Conservation (phyloP, 2,113 vertebrate genomes). For the Myodes glareolus region DNA sequence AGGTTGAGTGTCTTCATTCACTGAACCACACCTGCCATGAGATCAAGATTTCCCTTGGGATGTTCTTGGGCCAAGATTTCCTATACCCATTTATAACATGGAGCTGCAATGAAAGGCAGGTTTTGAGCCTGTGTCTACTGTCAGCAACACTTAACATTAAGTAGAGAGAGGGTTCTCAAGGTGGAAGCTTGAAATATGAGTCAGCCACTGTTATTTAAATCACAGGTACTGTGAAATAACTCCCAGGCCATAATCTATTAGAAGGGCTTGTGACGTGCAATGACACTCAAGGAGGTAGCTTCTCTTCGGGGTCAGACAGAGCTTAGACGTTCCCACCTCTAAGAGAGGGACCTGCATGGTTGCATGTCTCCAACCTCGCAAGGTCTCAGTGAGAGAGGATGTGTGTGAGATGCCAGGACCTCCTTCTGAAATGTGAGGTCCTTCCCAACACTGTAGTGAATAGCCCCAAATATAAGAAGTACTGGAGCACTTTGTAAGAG, state of each 20-base stretch:
- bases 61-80: neutral
- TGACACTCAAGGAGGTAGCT: neutral
- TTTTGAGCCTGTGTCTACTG: neutral
- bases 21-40: neutral
- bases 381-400: neutral
- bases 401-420: neutral
- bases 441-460: neutral
- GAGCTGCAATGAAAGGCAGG: neutral
- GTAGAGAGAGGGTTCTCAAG: neutral
- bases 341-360: neutral
- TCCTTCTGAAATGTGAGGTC: neutral
- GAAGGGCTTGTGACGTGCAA: neutral
- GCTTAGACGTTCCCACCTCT: neutral
- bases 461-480: neutral
- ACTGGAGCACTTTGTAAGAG: neutral
- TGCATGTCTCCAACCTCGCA: neutral
- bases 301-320: neutral
- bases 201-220: neutral
- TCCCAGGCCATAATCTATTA: neutral
- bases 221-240: neutral
- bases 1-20: neutral
- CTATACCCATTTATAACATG: neutral
- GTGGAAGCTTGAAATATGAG: neutral
- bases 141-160: neutral
- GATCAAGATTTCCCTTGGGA: neutral